Base-by-base conservation (phyloP, 2,888 invertebrate genomes). In the Chromoteleia sp. region DNA sequence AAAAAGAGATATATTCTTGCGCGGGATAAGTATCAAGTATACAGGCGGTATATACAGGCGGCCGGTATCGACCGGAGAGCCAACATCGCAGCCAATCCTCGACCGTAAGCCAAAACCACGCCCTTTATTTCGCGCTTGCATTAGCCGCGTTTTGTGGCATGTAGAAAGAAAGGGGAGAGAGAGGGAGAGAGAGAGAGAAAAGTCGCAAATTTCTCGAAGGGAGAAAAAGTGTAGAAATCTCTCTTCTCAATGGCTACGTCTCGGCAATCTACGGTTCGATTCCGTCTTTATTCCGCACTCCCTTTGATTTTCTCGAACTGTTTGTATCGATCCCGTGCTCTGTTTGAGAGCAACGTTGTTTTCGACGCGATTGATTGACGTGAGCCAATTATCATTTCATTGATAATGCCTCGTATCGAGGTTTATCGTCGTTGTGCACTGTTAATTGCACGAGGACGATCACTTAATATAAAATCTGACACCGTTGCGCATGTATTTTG, bases 71-170 rank as follows among this genome's bases (percentile, higher is more conserved):
- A 91, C 91, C 91, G 89, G 88, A 87, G 89, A 87, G 88, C 89
- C 89, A 89, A 90, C 88, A 90, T 90, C 88, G 89, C 88, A 90
- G 91, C 91, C 91, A 91, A 91, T 91, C 91, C 90, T 89, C 89
- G 89, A 83, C 88, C 87, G 89, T 90, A 88, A 88, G 87, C 87
- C 89, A 89, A 91, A 91, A 91, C 91, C 91, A 91, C 91, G 91
- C 91, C 91, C 91, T 91, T 91, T 91, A 91, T 91, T 90, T 91
- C 89, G 88, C 90, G 89, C 88, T 88, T 88, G 87, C 88, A 90
- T 89, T 89, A 89, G 87, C 88, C 87, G 84, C 88, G 87, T 90
- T 86, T 90, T 86, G 87, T 86, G 86, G 84, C 76, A 70, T 56
- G 74, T 63, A 39, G 73, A 81, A 77, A 78, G 63, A 82, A 78